These are phyloP conservation scores for Cyprinus carpio DNA, from an alignment of 2,113 vertebrate species.

Conservation along the genomic window DNA sequence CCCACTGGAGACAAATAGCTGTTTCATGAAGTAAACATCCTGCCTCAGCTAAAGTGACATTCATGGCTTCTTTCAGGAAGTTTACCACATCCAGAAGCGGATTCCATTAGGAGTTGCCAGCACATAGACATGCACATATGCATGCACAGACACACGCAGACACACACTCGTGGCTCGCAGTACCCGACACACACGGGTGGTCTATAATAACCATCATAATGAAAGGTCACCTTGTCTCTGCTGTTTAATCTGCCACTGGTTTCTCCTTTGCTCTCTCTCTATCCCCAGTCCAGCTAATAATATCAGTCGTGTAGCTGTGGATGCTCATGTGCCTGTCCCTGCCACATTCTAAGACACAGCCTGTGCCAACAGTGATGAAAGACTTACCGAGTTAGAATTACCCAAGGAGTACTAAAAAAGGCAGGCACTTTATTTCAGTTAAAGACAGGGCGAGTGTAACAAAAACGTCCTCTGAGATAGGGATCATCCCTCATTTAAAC, in stretches of 20 bases:
- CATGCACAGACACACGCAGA: constrained; percentile 1
- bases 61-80: background rate
- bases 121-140: background rate
- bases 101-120: constrained; percentile 10
- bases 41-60: background rate
- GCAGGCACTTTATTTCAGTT: constrained; percentile 34
- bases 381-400: constrained; percentile 35
- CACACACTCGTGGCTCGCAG: constrained; percentile 13
- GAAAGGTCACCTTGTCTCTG: constrained; percentile 70
- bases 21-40: background rate
- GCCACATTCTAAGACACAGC: background rate
- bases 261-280: constrained; percentile 43
- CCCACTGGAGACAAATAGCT: constrained; percentile 7
- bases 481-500: background rate
- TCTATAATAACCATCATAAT: constrained; percentile 38
- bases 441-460: constrained; percentile 14
- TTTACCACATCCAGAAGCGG: constrained; percentile 13
- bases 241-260: constrained; percentile 61
- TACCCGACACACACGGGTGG: constrained; percentile 20
- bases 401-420: constrained; percentile 33
- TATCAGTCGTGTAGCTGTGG: constrained; percentile 30
- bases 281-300: constrained; percentile 55
- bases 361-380: constrained; percentile 41
- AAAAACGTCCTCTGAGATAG: constrained; percentile 20
- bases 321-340: constrained; percentile 33